Base-by-base conservation (phyloP, 2,113 vertebrate genomes). In the Notiomystis cincta region DNA sequence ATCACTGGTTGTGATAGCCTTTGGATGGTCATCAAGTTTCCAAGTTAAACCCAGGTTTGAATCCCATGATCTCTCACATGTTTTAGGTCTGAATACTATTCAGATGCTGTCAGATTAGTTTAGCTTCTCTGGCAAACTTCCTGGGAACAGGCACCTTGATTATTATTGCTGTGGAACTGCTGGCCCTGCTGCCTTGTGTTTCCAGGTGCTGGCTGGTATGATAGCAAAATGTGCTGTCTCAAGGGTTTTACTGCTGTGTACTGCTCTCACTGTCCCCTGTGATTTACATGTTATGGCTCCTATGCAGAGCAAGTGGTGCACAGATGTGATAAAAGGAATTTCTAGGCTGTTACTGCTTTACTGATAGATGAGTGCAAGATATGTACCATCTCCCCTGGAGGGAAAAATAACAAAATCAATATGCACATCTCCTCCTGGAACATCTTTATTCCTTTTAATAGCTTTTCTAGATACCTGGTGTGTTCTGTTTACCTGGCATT, bases 21-120 rank as follows among this genome's bases (percentile, higher is more conserved):
- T 51, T 58, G 27, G 12, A 33, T 51, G 30, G 30, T 47, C 28
- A 45, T 19, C 0, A 2, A 24, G 28, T 71, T 73, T 60, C 24
- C 15, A 17, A 60, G 23, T 57, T 65, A 61, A 91, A 87, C 15
- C 10, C 9, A 47, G 61, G 13, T 64, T 48, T 56, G 56, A 75
- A 51, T 93, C 30, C 20, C 7, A 19, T 0, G 0, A 4, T 73
- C 13, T 88, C 17, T 42, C 82, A 24, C 0, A 21, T 20, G 6
- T 88, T 82, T 72, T 54, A 51, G 21, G 11, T 67, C 48, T 75
- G 82, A 81, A 47, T 65, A 37, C 28, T 47, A 8, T 47, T 45
- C 50, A 40, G 76, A 31, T 4, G 1, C 12, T 70, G 19, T 30
- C 71, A 80, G 62, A 18, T 81, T 5, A 33, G 31, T 80, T 90